Evolutionary conservation across 2,797 vertebrate species (phyloP), one percentile per base, ranked within the genome.

Genomic region (Macrochelys suwanniensis): DNA sequence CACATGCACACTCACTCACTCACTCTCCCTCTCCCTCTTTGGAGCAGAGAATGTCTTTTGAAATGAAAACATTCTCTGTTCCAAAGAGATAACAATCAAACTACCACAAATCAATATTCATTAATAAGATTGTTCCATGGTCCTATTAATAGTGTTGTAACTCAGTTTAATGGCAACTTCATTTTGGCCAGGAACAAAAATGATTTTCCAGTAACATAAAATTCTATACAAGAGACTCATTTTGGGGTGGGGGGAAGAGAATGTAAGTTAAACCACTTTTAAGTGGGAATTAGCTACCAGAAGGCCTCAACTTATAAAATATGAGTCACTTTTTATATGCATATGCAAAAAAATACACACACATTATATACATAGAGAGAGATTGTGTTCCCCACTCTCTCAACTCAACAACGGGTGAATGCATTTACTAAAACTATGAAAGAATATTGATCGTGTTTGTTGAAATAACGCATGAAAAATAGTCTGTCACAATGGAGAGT

Each of bases 121-220:
- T 76, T 15, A 76, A 13, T 76, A 76, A 47, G 42, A 76, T 76
- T 76, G 45, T 82, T 49, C 10, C 88, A 1, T 47, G 50, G 71
- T 19, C 33, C 45, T 45, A 37, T 68, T 91, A 31, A 31, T 71
- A 53, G 31, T 91, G 45, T 31, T 31, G 84, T 80, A 82, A 45
- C 45, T 26, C 17, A 71, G 87, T 85, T 86, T 80, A 56, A 33
- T 45, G 89, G 78, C 89, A 94, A 79, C 17, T 81, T 88, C 5
- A 23, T 90, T 85, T 74, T 89, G 7, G 11, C 94, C 17, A 90
- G n/a, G 57, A 84, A 47, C 13, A 90, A 89, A 94, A 83, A 17
- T 68, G 3, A n/a, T 53, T 89, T 90, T 95, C 47, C 42, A 53
- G 10, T 82, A 92, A 82, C 1, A 83, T 84, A 80, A 23, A 53